Percentiles rank a stretch among this genome's conserved stretches.
Evolutionary conservation across 2,888 invertebrate species (phyloP).

Genomic region (Silvanus unidentatus): DNA sequence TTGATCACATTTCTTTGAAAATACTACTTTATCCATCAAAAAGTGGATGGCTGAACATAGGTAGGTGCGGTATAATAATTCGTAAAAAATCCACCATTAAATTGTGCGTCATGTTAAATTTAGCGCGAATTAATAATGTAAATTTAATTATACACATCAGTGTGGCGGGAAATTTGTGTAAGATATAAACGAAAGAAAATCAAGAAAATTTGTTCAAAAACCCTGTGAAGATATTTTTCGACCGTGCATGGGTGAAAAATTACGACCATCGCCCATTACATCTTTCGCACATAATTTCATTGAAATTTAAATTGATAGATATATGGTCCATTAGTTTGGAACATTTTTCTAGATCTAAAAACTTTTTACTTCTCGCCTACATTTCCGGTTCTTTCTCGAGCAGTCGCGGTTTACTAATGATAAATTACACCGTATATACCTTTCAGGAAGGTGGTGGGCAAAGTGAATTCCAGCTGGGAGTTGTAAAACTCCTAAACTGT

Average conservation of each 20-base stretch:
- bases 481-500: slow-evolving; percentile 33
- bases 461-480: slow-evolving; percentile 30
- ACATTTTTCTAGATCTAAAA: slow-evolving; percentile 28
- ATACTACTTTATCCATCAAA: no score
- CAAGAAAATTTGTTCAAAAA: no score
- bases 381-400: slow-evolving; percentile 27
- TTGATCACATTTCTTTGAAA: no score
- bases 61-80: no score
- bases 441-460: slow-evolving; percentile 28
- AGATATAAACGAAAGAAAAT: no score
- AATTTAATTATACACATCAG: no score
- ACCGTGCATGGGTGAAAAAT: slow-evolving; percentile 1
- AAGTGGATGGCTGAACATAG: no score
- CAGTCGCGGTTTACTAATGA: slow-evolving; percentile 24
- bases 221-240: no score
- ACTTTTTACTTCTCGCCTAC: slow-evolving; percentile 19
- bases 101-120: no score
- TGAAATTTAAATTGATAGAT: slow-evolving; percentile 29
- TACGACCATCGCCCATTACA: background rate
- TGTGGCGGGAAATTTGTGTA: no score
- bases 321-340: slow-evolving; percentile 29
- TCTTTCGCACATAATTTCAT: slow-evolving; percentile 7
- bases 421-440: slow-evolving; percentile 31
- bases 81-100: no score
- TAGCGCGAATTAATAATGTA: no score